A percentile compares a stretch with the other conserved stretches of the same genome.
phyloP scores from a whole-genome alignment of 1,140 invertebrate species.

The Pseudomyrmex concolor region DNA sequence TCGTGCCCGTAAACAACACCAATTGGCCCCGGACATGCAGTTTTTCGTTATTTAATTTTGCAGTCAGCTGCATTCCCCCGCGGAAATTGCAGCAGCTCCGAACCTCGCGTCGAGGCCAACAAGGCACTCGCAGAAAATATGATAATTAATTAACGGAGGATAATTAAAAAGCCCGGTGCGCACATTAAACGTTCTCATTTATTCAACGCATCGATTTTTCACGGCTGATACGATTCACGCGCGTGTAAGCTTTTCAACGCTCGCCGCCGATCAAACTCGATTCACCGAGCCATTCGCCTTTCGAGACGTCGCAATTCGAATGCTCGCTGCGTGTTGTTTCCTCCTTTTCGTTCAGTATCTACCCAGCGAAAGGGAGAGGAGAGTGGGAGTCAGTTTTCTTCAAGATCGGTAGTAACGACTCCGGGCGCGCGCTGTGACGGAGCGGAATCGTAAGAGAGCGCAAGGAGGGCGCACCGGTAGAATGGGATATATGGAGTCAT shows the following conservation, averaged over 20 bases:
- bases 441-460: slow-evolving; percentile 68
- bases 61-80: slow-evolving; percentile 30
- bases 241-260: slow-evolving; percentile 18
- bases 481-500: slow-evolving; percentile 81
- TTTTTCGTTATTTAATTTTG: slow-evolving; percentile 55
- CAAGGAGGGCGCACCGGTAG: slow-evolving; percentile 59
- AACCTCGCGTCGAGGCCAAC: slow-evolving; percentile 27
- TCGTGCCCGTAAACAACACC: slow-evolving; percentile 7
- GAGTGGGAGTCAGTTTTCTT: slow-evolving; percentile 64
- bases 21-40: slow-evolving; percentile 12
- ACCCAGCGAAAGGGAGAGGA: slow-evolving; percentile 2
- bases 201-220: slow-evolving; percentile 53
- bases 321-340: slow-evolving; percentile 60
- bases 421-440: slow-evolving; percentile 26
- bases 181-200: slow-evolving; percentile 55
- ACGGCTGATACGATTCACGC: slow-evolving; percentile 57
- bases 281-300: slow-evolving; percentile 37
- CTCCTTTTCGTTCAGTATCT: slow-evolving; percentile 16
- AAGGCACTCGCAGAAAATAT: slow-evolving; percentile 56
- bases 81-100: slow-evolving; percentile 22
- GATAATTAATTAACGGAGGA: slow-evolving; percentile 54
- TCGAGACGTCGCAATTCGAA: slow-evolving; percentile 40
- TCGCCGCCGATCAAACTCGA: slow-evolving; percentile 58
- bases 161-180: slow-evolving; percentile 57
- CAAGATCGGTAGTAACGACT: slow-evolving; percentile 73